phyloP scores from a whole-genome alignment of 2,113 vertebrate genomes.

The Ophthalmolycus amberensis region DNA sequence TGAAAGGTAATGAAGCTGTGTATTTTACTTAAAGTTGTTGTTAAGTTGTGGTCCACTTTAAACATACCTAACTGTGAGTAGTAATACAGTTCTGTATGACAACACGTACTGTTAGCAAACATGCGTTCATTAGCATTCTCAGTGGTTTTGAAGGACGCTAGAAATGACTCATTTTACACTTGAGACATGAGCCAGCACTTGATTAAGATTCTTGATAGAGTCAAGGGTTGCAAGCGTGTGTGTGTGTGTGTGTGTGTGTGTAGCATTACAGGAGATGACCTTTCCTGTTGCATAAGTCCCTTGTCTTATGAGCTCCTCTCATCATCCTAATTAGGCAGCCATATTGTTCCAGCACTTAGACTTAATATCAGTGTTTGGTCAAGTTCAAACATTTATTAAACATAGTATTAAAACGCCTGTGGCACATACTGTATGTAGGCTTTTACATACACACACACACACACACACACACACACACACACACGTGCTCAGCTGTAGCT shows the following conservation, averaged over 20 bases:
- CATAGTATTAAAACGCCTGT: slow-evolving; percentile 8
- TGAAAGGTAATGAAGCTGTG: neutral
- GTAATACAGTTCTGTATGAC: neutral
- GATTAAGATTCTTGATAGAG: slow-evolving; percentile 33
- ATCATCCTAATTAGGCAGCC: slow-evolving; percentile 49
- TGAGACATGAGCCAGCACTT: slow-evolving; percentile 37
- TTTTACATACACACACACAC: slow-evolving; percentile 1
- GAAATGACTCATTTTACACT: slow-evolving; percentile 34
- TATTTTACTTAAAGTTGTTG: too few species aligned
- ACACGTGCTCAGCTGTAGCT: neutral
- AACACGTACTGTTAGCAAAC: neutral
- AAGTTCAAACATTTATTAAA: slow-evolving; percentile 52
- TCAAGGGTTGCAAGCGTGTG: neutral
- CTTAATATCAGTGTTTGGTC: slow-evolving; percentile 29
- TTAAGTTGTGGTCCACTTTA: too few species aligned
- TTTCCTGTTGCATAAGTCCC: slow-evolving; percentile 38
- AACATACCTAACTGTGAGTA: neutral
- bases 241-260: neutral
- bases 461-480: too few species aligned
- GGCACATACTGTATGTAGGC: neutral
- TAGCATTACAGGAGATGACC: slow-evolving; percentile 29
- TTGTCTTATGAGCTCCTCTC: slow-evolving; percentile 37
- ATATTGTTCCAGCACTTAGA: slow-evolving; percentile 32
- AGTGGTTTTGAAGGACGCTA: slow-evolving; percentile 34
- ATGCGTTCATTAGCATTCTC: slow-evolving; percentile 24